Percentiles rank a stretch among this genome's conserved stretches.
Evolutionary conservation across 2,888 invertebrate genomes (phyloP).

Genomic region (Cremastinae sp.): DNA sequence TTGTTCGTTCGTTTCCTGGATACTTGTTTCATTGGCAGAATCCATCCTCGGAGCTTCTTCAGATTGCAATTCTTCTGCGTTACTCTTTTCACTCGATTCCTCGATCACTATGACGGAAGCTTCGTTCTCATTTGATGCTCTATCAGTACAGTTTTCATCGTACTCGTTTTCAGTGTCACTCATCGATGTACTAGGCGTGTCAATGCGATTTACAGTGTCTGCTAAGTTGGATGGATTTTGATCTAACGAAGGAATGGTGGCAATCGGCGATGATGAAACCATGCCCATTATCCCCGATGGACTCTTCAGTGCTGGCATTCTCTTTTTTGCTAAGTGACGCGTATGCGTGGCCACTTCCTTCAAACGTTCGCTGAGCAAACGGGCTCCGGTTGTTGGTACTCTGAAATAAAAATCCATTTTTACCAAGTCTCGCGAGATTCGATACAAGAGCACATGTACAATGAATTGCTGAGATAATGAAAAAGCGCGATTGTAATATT

Average conservation of each 20-base stretch:
- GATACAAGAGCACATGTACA: too few species aligned
- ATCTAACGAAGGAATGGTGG: background rate
- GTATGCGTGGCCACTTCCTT: slow-evolving; percentile 76
- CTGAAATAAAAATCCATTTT: slow-evolving; percentile 70
- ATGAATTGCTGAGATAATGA: background rate
- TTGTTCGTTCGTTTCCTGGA: slow-evolving; percentile 5
- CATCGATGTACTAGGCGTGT: slow-evolving; percentile 21
- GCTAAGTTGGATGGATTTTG: too few species aligned
- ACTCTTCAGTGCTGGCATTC: slow-evolving; percentile 58
- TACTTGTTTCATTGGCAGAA: background rate
- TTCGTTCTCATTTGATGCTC: slow-evolving; percentile 15
- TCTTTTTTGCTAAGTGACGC: slow-evolving; percentile 72
- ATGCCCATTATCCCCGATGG: slow-evolving; percentile 1
- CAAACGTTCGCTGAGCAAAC: slow-evolving; percentile 72
- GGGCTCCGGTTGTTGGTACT: slow-evolving; percentile 74
- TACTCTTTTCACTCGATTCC: slow-evolving; percentile 11
- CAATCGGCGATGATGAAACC: slow-evolving; percentile 7
- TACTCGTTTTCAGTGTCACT: slow-evolving; percentile 36
- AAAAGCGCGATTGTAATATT: too few species aligned
- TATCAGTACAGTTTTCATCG: slow-evolving; percentile 10
- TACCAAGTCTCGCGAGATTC: background rate
- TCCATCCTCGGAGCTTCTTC: background rate
- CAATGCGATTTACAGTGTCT: slow-evolving; percentile 2
- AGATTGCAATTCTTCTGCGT: slow-evolving; percentile 4
- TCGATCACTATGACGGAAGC: background rate